A percentile compares a stretch with the other conserved stretches of the same genome.
These are phyloP conservation scores for Hoplodrina blanda DNA, from an alignment of 2,888 invertebrate species.

Conservation along the genomic window DNA sequence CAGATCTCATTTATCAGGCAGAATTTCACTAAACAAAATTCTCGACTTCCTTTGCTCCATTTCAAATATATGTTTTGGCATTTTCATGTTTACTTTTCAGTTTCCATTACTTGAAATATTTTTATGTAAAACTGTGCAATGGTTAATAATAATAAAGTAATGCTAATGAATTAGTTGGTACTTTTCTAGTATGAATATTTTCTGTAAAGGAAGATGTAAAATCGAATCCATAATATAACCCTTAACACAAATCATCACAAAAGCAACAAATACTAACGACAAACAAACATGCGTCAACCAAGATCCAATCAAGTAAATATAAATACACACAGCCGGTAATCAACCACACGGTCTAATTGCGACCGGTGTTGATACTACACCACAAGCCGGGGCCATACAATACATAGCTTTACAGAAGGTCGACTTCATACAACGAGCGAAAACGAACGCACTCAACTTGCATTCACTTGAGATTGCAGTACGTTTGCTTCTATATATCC, in stretches of 20 bases:
- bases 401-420: not conserved
- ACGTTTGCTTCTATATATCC: not conserved
- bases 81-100: constrained; percentile 15
- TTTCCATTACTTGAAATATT: constrained; percentile 11
- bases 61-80: constrained; percentile 40
- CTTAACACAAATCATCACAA: constrained; percentile 8
- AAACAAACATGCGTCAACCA: constrained; percentile 21
- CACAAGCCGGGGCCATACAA: constrained; percentile 22
- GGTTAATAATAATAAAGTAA: not conserved
- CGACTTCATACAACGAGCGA: rapidly evolving
- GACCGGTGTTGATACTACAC: constrained; percentile 39
- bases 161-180: not conserved
- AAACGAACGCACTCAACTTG: not conserved
- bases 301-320: constrained; percentile 57
- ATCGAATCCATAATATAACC: not conserved
- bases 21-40: constrained; percentile 42
- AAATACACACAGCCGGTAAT: constrained; percentile 50
- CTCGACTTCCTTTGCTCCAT: constrained; percentile 28
- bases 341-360: constrained; percentile 61
- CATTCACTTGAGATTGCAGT: not conserved
- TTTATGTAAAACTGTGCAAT: not conserved
- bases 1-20: constrained; percentile 29
- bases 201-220: not conserved
- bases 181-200: too few species aligned
- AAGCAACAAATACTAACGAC: constrained; percentile 23